Evolutionary conservation across 2,113 vertebrate species (phyloP).

Genomic region (Scomber japonicus): DNA sequence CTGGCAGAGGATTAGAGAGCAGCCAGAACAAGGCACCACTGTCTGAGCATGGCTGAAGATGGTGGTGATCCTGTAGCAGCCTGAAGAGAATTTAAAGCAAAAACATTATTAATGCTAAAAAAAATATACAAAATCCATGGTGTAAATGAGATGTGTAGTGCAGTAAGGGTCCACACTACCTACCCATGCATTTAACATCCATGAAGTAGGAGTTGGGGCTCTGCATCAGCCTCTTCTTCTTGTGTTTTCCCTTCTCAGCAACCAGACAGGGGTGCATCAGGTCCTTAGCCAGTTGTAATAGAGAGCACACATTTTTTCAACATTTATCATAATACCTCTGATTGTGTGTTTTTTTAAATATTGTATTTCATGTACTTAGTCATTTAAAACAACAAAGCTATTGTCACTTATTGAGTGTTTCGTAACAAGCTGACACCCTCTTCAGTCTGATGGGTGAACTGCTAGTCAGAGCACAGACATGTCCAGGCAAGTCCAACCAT

Average conservation of each 20-base stretch:
- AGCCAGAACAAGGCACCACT: conserved; percentile 82
- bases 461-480: conserved; percentile 40
- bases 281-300: conserved; percentile 84
- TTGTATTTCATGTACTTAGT: background rate
- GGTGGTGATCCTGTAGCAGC: conserved; percentile 86
- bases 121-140: background rate
- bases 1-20: conserved; percentile 82
- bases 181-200: conserved; percentile 91
- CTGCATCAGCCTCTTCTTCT: conserved; percentile 93
- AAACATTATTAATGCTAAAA: background rate
- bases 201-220: conserved; percentile 92
- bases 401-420: background rate
- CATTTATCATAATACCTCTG: background rate
- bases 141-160: background rate
- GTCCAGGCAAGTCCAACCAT: conserved; percentile 59
- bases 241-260: conserved; percentile 89
- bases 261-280: conserved; percentile 87
- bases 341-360: background rate
- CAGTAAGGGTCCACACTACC: background rate
- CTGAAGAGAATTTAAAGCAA: conserved; percentile 47
- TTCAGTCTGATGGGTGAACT: conserved; percentile 36
- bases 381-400: no score
- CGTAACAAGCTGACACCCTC: background rate
- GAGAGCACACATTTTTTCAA: background rate
- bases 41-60: conserved; percentile 87